Evolutionary conservation across 1,140 invertebrate genomes (phyloP).

Genomic region (Anastatus disparis): DNA sequence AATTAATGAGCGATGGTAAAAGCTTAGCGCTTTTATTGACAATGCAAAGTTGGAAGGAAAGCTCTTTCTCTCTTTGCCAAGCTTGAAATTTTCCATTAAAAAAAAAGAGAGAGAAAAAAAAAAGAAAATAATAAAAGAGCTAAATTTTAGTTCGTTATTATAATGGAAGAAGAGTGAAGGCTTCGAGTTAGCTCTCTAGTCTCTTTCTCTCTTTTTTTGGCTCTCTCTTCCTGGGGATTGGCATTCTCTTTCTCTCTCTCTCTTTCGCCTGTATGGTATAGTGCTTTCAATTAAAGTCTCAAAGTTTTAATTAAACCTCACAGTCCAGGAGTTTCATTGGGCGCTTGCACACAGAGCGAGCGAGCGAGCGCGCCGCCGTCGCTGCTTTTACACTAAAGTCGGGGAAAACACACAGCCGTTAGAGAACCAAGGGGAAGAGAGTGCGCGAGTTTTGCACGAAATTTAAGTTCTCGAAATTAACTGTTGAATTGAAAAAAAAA

Average conservation of each 20-base stretch:
- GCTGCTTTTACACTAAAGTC: too few relatives aligned
- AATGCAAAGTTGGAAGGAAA: not conserved
- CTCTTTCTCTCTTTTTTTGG: not conserved
- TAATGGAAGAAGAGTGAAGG: conserved; percentile 3
- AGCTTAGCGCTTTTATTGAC: not conserved
- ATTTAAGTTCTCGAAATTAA: conserved; percentile 35
- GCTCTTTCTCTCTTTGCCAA: too few relatives aligned
- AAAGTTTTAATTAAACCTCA: conserved; percentile 40
- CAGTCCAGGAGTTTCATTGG: conserved; percentile 4
- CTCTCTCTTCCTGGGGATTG: conserved; percentile 3
- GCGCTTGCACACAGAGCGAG: too few relatives aligned
- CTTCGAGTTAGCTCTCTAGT: not conserved
- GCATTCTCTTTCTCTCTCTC: too few relatives aligned
- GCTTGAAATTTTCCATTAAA: too few relatives aligned
- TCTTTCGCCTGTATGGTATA: not conserved
- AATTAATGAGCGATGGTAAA: conserved; percentile 11
- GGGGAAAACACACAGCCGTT: too few relatives aligned
- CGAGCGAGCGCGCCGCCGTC: too few relatives aligned
- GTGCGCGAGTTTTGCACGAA: conserved; percentile 3
- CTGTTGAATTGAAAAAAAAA: conserved; percentile 24
- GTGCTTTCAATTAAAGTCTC: conserved; percentile 39
- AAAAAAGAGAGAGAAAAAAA: not conserved
- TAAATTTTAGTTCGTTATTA: conserved; percentile 24
- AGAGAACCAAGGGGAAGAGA: not conserved
- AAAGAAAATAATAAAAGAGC: not conserved